Conservation (phyloP, 2,113 vertebrate genomes). For the Dryoscopus gambensis region DNA sequence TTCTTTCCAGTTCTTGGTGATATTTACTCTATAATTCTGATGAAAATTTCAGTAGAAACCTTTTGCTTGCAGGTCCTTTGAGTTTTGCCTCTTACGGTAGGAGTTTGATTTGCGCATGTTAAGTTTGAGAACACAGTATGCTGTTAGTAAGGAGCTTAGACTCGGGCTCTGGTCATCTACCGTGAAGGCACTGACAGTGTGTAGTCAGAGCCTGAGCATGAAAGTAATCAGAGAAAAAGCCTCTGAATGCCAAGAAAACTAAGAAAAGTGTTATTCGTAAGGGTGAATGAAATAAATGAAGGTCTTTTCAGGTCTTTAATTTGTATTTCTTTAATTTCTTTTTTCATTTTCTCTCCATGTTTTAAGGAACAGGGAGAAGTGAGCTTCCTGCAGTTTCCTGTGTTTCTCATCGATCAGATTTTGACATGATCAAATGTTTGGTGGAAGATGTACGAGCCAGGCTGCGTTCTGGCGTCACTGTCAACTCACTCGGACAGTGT, state of each 20-base stretch:
- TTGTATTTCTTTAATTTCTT: background rate
- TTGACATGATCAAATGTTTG: slow-evolving; percentile 85
- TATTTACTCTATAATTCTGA: background rate
- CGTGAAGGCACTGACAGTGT: background rate
- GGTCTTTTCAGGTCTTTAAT: background rate
- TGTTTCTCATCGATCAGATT: background rate
- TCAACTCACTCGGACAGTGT: slow-evolving; percentile 86
- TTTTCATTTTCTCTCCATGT: background rate
- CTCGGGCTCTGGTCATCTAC: background rate
- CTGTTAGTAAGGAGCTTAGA: background rate
- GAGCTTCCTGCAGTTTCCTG: background rate
- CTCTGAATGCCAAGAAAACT: background rate
- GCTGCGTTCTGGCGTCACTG: slow-evolving; percentile 86
- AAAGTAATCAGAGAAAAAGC: background rate
- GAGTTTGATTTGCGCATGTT: background rate
- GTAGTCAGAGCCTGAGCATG: background rate
- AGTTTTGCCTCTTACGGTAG: fast-evolving
- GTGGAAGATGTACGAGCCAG: slow-evolving; percentile 78
- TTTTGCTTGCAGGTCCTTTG: background rate
- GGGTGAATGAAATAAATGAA: background rate
- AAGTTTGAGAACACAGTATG: background rate
- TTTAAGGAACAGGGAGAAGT: background rate
- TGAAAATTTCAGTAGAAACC: background rate
- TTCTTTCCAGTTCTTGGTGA: background rate
- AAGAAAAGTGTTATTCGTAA: background rate